These are phyloP conservation scores for Aspiorhynchus laticeps DNA, from an alignment of 2,113 vertebrate species.

Conservation along the genomic window DNA sequence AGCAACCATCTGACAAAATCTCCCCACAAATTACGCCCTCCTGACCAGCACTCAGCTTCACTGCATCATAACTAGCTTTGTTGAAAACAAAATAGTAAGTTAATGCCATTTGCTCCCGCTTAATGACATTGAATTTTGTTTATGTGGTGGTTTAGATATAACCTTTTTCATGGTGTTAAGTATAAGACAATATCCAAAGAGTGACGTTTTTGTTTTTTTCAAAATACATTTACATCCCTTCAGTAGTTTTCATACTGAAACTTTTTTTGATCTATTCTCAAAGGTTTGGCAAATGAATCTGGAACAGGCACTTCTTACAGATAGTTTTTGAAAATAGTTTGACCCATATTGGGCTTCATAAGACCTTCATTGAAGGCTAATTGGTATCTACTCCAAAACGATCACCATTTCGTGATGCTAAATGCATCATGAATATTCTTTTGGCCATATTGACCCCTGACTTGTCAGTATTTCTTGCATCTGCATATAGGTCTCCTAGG, in stretches of 20 bases:
- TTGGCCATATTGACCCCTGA: slow-evolving; percentile 45
- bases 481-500: slow-evolving; percentile 87
- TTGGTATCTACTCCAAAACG: background rate
- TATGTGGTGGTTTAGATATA: slow-evolving; percentile 28
- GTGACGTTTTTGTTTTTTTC: background rate
- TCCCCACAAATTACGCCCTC: slow-evolving; percentile 99
- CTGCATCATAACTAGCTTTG: slow-evolving; percentile 99
- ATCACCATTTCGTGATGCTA: background rate
- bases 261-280: background rate
- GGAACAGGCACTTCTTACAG: background rate
- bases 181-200: background rate
- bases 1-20: slow-evolving; percentile 99
- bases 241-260: slow-evolving; percentile 2
- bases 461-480: slow-evolving; percentile 30
- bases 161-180: background rate
- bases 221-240: background rate
- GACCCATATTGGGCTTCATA: background rate
- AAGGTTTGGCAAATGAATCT: background rate
- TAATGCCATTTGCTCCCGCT: slow-evolving; percentile 55
- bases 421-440: background rate
- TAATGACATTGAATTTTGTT: slow-evolving; percentile 33
- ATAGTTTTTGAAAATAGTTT: background rate
- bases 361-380: background rate
- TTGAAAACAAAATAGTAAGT: slow-evolving; percentile 99
- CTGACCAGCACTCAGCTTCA: slow-evolving; percentile 98